These are phyloP conservation scores for Loxodonta africana DNA, from an alignment of 2,113 vertebrate genomes.

Conservation along the genomic window DNA sequence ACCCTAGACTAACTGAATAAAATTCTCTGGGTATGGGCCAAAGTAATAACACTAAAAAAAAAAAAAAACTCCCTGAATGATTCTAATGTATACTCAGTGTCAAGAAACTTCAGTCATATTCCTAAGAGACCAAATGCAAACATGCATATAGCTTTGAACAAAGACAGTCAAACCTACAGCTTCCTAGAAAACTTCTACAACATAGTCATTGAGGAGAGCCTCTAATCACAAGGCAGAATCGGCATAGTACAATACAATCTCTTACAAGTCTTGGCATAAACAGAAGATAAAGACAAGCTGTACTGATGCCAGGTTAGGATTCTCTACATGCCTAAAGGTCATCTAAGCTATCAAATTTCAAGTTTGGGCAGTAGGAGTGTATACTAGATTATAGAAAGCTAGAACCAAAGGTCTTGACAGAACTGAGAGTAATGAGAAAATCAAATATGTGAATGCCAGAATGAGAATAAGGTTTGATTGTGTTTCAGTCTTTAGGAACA, in stretches of 20 bases:
- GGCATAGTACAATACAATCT: not conserved
- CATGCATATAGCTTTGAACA: not conserved
- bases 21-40: not conserved
- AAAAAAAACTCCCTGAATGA: not conserved
- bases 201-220: not conserved
- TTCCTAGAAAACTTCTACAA: not conserved
- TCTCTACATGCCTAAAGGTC: not conserved
- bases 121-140: not conserved
- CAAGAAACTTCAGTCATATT: not conserved
- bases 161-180: not conserved
- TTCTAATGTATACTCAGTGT: not conserved
- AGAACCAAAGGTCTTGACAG: not conserved
- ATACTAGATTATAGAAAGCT: not conserved
- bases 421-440: not conserved
- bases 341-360: not conserved
- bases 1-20: not conserved
- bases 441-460: not conserved
- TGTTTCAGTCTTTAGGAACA: not conserved
- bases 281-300: not conserved
- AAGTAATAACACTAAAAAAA: not conserved
- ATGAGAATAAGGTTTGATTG: not conserved
- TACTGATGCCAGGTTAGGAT: not conserved
- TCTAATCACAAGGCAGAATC: not conserved
- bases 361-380: not conserved
- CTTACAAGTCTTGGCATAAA: not conserved